Evolutionary conservation across 1,140 invertebrate genomes (phyloP).

Genomic region (Onthophagus taurus): DNA sequence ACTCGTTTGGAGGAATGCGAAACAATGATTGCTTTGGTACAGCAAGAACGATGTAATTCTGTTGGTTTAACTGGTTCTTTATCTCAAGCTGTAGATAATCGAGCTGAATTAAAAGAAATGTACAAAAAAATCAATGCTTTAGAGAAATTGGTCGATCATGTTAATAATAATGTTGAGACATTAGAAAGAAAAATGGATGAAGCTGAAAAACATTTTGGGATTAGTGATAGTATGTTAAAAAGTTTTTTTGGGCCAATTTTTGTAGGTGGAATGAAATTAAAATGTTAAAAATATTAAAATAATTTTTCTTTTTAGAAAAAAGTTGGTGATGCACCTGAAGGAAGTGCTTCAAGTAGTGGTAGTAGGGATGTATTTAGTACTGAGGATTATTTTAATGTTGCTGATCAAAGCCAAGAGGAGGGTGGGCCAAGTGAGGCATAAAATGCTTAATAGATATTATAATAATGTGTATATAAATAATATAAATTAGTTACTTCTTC

Average conservation of each 20-base stretch:
- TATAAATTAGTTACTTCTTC: no score
- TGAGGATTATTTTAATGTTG: slow-evolving; percentile 20
- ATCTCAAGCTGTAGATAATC: slow-evolving; percentile 23
- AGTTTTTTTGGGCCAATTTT: slow-evolving; percentile 34
- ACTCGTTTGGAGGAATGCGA: slow-evolving; percentile 37
- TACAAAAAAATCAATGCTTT: slow-evolving; percentile 32
- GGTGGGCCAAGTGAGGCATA: no score
- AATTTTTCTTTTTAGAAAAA: slow-evolving; percentile 2
- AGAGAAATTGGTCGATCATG: slow-evolving; percentile 29
- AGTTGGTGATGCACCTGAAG: neutral
- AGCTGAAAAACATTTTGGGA: slow-evolving; percentile 31
- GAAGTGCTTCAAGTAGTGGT: neutral
- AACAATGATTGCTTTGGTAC: slow-evolving; percentile 29
- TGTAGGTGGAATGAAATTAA: slow-evolving; percentile 24
- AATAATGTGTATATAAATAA: no score
- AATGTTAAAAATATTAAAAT: neutral
- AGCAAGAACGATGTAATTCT: slow-evolving; percentile 27
- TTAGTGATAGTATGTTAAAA: slow-evolving; percentile 23
- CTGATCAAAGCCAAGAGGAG: no score
- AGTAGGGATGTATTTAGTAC: slow-evolving; percentile 18
- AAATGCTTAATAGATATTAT: no score
- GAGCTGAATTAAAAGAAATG: slow-evolving; percentile 26
- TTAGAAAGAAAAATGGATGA: slow-evolving; percentile 32
- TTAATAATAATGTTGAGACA: slow-evolving; percentile 28
- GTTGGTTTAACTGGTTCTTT: slow-evolving; percentile 30